Base-by-base conservation (phyloP, 1,140 invertebrate genomes). In the Phymastichus coffea region DNA sequence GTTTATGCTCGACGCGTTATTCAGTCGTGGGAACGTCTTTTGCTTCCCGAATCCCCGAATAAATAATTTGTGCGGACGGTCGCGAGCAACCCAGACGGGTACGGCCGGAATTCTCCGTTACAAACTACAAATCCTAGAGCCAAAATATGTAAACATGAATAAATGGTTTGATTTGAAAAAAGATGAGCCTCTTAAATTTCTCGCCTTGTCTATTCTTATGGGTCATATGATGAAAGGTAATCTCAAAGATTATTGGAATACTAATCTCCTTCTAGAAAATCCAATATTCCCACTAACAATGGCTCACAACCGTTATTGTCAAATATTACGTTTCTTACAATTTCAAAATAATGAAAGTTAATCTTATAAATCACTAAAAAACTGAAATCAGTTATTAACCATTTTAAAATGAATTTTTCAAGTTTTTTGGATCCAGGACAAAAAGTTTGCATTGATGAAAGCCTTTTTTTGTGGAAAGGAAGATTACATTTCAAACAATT, bases 221-320 rank as follows among this genome's bases (percentile, higher is more conserved):
- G 57, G 48, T 33, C 48, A 59, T 52, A 26, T 48, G 12, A 40
- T 8, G 47, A 61, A 61, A 41, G 46, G 51, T 28, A 22, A 19
- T n/a, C 43, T 61, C 10, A 30, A 61, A 44, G 59, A 64, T 46
- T 71, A 71, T 63, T 73, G 71, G 67, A 53, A 40, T n/a, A 66
- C n/a, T 33, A 51, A 69, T 49, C 4, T 48, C 22, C 23, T 69
- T 10, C n/a, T 72, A 10, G 15, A 14, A 7, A 70, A 65, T 28
- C 65, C 64, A 10, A 61, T 67, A 33, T 73, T 72, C 49, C 14
- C 26, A 17, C 15, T 66, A 55, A 61, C 51, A 3, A 70, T 73
- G 66, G 12, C 55, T 38, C 37, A 64, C 48, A 52, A 69, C 47
- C 52, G 60, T 20, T 69, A 63, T 53, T 26, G 63, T 22, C 10